Percentiles rank a stretch among this genome's conserved stretches.
These are phyloP conservation scores for Microhierax caerulescens DNA, from an alignment of 2,797 vertebrate species.

Conservation along the genomic window DNA sequence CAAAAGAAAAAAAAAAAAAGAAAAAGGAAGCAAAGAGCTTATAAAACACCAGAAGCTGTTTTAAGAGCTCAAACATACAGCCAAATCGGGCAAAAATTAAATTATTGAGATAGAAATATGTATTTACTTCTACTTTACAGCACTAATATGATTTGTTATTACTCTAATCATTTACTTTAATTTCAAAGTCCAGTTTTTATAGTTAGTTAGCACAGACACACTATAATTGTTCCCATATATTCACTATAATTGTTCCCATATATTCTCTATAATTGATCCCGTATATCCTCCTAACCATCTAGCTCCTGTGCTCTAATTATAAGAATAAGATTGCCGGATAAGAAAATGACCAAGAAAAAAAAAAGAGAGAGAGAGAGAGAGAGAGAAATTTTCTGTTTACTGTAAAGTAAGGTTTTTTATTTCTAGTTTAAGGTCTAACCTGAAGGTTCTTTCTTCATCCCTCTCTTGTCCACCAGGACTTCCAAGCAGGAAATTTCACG, in stretches of 20 bases:
- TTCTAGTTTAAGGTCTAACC: conserved; percentile 32
- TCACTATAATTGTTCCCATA: not conserved
- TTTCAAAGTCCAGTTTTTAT: not conserved
- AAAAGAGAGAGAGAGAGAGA: not conserved
- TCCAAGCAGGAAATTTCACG: conserved; percentile 66
- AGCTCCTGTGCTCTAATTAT: not conserved
- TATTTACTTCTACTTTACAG: not conserved
- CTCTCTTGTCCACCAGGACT: not conserved
- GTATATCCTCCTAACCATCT: not conserved
- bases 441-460: conserved; percentile 5
- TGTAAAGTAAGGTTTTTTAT: not conserved
- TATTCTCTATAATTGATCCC: too few species aligned
- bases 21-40: not conserved
- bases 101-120: not conserved
- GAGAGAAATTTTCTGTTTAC: not conserved
- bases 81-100: not conserved
- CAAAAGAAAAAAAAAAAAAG: not conserved
- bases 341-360: not conserved
- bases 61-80: not conserved
- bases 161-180: not conserved
- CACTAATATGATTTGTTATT: not conserved
- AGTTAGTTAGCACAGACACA: not conserved
- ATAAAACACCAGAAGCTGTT: not conserved
- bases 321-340: not conserved
- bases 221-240: not conserved